Percentiles rank a stretch among this genome's conserved stretches.
Conservation (phyloP, 2,113 vertebrate genomes). For the Acinonyx jubatus region DNA sequence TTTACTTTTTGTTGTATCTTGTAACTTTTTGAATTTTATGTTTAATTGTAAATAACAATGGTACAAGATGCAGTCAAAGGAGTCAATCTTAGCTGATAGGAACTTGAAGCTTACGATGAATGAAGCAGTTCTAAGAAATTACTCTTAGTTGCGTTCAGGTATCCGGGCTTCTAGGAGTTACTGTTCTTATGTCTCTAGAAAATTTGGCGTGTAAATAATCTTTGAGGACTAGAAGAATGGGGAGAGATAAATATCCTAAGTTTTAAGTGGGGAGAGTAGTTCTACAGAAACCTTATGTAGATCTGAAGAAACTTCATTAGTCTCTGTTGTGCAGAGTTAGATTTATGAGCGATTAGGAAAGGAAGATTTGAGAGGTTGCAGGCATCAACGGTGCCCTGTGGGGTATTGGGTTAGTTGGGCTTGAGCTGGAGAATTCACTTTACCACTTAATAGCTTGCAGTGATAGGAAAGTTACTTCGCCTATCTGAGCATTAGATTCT, state of each 20-base stretch:
- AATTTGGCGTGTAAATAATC: background rate
- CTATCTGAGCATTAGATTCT: background rate
- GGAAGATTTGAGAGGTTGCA: background rate
- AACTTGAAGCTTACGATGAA: slow-evolving; percentile 30
- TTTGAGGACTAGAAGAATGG: background rate
- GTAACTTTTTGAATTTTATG: background rate
- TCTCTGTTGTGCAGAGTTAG: background rate
- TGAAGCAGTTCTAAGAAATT: background rate
- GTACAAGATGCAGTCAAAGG: background rate
- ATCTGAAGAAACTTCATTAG: background rate
- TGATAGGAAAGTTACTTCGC: background rate
- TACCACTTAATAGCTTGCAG: background rate
- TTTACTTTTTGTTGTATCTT: background rate
- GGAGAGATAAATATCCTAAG: background rate
- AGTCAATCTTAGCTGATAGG: background rate
- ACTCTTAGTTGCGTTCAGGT: background rate
- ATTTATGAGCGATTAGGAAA: background rate
- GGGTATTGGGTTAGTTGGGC: background rate
- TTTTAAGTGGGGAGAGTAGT: background rate
- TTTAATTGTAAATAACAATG: slow-evolving; percentile 9
- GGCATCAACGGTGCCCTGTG: background rate
- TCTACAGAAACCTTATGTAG: background rate
- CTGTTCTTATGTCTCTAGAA: background rate
- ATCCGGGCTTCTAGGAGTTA: background rate
- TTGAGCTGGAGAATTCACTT: background rate